Percentiles rank a stretch among this genome's conserved stretches.
Conservation (phyloP, 2,888 invertebrate genomes). For the Allophyes oxyacanthae region DNA sequence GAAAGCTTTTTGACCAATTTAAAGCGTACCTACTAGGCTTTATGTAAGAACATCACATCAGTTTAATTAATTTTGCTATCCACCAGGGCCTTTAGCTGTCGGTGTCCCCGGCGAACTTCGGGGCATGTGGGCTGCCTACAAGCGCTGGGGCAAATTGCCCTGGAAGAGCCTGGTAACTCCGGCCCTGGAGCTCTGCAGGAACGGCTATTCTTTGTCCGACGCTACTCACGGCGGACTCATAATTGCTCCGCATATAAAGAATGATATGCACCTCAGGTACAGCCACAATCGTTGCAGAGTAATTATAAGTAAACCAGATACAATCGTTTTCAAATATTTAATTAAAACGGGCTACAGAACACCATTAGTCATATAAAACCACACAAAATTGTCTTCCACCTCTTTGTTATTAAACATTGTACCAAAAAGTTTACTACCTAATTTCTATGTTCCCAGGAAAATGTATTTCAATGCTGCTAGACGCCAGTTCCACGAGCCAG, state of each 20-base stretch:
- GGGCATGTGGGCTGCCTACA: constrained; percentile 93
- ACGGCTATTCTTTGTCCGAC: constrained; percentile 90
- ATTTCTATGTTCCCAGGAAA: constrained; percentile 80
- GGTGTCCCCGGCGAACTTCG: constrained; percentile 95
- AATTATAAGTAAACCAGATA: too few species aligned
- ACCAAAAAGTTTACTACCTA: constrained; percentile 7
- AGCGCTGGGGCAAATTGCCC: constrained; percentile 92
- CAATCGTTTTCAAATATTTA: too few species aligned
- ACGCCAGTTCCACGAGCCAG: constrained; percentile 85
- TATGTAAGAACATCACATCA: neutral
- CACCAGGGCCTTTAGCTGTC: constrained; percentile 90
- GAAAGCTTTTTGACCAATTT: too few species aligned
- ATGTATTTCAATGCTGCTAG: constrained; percentile 90
- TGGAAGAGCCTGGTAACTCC: constrained; percentile 92
- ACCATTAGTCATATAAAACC: too few species aligned
- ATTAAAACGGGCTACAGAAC: too few species aligned
- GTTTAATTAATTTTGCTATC: constrained; percentile 1
- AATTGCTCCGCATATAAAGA: constrained; percentile 77
- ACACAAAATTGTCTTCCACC: too few species aligned
- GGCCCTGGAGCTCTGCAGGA: constrained; percentile 90
- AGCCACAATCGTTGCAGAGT: neutral
- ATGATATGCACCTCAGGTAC: constrained; percentile 88
- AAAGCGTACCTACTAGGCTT: too few species aligned
- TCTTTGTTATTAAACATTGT: neutral
- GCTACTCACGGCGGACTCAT: constrained; percentile 88